phyloP scores from a whole-genome alignment of 2,113 vertebrate species.

The Cyanoliseus patagonus region DNA sequence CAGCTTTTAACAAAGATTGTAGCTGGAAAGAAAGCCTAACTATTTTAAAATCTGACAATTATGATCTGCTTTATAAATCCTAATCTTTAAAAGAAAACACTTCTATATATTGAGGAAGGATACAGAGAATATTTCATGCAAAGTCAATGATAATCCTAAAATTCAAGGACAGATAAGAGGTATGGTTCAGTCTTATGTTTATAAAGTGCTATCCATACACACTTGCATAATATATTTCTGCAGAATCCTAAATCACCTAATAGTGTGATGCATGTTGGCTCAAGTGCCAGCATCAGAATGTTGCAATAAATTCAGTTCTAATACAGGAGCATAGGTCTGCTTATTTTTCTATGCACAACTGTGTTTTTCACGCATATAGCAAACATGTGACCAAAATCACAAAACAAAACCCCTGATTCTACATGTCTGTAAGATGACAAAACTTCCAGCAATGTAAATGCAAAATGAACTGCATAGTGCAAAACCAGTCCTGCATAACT shows the following conservation, averaged over 20 bases:
- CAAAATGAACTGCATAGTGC: background rate
- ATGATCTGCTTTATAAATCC: slow-evolving; percentile 48
- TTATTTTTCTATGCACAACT: slow-evolving; percentile 25
- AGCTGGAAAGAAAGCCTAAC: slow-evolving; percentile 38
- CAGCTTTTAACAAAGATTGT: slow-evolving; percentile 66
- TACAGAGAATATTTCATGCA: slow-evolving; percentile 35
- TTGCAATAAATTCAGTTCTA: slow-evolving; percentile 58
- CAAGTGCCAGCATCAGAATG: slow-evolving; percentile 13
- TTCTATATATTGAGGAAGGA: background rate
- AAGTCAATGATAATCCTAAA: slow-evolving; percentile 56
- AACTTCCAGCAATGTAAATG: background rate
- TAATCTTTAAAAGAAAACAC: slow-evolving; percentile 37
- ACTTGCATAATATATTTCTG: slow-evolving; percentile 55
- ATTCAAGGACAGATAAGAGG: slow-evolving; percentile 63
- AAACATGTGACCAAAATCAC: background rate
- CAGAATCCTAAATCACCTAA: slow-evolving; percentile 57
- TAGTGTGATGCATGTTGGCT: slow-evolving; percentile 16
- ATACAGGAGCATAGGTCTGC: background rate
- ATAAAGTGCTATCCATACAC: slow-evolving; percentile 36
- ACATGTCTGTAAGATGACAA: background rate
- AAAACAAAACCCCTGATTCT: background rate
- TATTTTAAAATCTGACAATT: slow-evolving; percentile 60
- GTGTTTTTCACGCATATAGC: background rate
- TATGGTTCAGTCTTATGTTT: slow-evolving; percentile 33
- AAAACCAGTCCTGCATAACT: background rate